Conservation (phyloP, 1,140 invertebrate species). For the Scaptodrosophila lebanonensis region DNA sequence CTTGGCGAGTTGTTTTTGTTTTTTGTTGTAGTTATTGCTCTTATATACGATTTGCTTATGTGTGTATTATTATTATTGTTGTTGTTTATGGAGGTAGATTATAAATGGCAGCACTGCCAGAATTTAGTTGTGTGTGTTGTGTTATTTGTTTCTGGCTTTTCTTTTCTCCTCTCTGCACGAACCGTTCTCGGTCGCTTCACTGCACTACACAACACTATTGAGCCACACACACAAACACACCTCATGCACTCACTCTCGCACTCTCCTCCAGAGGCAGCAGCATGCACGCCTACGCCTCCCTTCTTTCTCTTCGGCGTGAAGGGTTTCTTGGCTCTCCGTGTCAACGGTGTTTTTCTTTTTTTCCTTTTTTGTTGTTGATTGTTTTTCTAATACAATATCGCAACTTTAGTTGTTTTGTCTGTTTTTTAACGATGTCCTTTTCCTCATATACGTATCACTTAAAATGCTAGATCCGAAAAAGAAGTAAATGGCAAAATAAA, state of each 20-base stretch:
- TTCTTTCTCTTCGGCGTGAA: conserved; percentile 9
- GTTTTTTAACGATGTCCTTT: conserved; percentile 47
- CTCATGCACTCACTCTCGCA: conserved; percentile 1
- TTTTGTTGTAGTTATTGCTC: background rate
- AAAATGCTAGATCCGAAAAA: conserved; percentile 4
- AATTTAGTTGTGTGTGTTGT: conserved; percentile 3
- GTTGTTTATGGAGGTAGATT: conserved; percentile 26
- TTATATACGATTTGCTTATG: conserved; percentile 8
- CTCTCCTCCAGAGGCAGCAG: conserved; percentile 33
- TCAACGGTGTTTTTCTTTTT: conserved; percentile 1
- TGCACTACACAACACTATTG: conserved; percentile 22
- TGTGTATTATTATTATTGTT: conserved; percentile 19
- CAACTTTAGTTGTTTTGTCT: too few species aligned
- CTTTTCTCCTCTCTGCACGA: background rate
- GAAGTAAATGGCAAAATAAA: background rate
- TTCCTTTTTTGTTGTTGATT: conserved; percentile 4
- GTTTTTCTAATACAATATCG: too few species aligned
- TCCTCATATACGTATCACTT: conserved; percentile 16
- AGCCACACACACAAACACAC: conserved; percentile 9
- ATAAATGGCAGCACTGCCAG: background rate
- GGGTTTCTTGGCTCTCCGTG: conserved; percentile 9
- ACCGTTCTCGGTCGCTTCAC: conserved; percentile 28
- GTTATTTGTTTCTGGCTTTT: conserved; percentile 1
- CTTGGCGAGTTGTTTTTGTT: conserved; percentile 23
- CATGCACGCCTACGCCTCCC: conserved; percentile 54